Evolutionary conservation across 2,113 vertebrate species (phyloP).

Genomic region (Plotosus lineatus): DNA sequence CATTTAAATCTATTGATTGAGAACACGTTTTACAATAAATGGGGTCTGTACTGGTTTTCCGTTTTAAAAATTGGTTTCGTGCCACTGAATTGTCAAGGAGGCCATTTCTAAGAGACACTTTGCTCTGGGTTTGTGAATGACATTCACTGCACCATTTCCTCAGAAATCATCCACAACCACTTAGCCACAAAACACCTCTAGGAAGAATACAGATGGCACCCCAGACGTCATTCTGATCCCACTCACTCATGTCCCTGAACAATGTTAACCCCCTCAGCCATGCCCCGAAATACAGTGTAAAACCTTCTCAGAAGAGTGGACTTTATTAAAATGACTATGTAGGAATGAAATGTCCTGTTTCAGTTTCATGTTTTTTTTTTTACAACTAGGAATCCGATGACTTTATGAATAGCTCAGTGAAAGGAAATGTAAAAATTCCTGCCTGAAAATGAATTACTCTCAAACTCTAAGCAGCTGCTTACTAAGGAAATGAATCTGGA

Average conservation of each 20-base stretch:
- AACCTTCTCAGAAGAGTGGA: too few relatives aligned
- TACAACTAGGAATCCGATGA: not conserved
- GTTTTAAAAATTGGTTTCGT: not conserved
- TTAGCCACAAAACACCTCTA: not conserved
- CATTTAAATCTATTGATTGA: too few relatives aligned
- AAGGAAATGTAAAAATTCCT: constrained; percentile 18
- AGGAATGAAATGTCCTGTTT: too few relatives aligned
- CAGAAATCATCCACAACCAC: too few relatives aligned
- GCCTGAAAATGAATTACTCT: not conserved
- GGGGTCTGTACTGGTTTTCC: not conserved
- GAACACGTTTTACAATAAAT: too few relatives aligned
- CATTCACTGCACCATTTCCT: not conserved
- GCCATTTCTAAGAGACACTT: not conserved
- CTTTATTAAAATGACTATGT: too few relatives aligned
- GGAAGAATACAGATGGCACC: too few relatives aligned
- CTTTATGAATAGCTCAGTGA: not conserved
- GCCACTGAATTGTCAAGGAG: not conserved
- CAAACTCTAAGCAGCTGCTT: not conserved
- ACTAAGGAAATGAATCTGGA: constrained; percentile 7
- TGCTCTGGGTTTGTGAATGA: not conserved
- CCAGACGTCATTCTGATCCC: too few relatives aligned
- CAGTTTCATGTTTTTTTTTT: not conserved
- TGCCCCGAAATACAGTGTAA: too few relatives aligned
- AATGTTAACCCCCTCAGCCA: too few relatives aligned
- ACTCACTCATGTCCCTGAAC: too few relatives aligned